Evolutionary conservation across 2,797 vertebrate species (phyloP).

Genomic region (Oreochromis mossambicus): DNA sequence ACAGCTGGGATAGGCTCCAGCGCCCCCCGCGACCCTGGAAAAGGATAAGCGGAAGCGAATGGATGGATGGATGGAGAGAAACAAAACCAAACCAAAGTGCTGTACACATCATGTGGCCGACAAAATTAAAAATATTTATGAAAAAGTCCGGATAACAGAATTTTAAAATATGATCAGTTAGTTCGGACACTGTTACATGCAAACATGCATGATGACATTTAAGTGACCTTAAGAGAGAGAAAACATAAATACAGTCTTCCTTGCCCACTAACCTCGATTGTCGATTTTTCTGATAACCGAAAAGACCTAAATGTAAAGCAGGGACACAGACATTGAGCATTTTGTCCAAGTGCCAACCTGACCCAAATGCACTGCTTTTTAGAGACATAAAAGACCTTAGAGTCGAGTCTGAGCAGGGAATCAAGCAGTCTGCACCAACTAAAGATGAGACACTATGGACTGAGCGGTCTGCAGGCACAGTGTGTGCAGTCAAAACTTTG

Average conservation of each 20-base stretch:
- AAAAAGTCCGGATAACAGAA: background rate
- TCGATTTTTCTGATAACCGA: background rate
- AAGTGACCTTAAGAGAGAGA: background rate
- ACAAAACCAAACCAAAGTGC: background rate
- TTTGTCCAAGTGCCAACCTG: background rate
- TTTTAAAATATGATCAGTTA: accelerated
- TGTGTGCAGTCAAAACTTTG: background rate
- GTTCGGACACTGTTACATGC: background rate
- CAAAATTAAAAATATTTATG: background rate
- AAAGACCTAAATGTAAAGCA: background rate
- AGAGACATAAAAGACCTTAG: background rate
- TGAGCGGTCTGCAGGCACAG: background rate
- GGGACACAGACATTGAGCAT: background rate
- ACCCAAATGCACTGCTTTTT: background rate
- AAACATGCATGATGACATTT: too few species aligned
- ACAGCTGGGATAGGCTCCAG: too few species aligned
- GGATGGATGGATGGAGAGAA: too few species aligned
- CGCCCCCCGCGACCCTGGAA: too few species aligned
- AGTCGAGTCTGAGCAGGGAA: background rate
- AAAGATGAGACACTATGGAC: background rate
- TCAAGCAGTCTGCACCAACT: background rate
- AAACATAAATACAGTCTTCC: background rate
- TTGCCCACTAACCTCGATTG: background rate
- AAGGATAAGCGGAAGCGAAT: too few species aligned
- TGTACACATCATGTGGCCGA: background rate